phyloP scores from a whole-genome alignment of 92 coral and sea anemone genomes.

The Metridium senile region DNA sequence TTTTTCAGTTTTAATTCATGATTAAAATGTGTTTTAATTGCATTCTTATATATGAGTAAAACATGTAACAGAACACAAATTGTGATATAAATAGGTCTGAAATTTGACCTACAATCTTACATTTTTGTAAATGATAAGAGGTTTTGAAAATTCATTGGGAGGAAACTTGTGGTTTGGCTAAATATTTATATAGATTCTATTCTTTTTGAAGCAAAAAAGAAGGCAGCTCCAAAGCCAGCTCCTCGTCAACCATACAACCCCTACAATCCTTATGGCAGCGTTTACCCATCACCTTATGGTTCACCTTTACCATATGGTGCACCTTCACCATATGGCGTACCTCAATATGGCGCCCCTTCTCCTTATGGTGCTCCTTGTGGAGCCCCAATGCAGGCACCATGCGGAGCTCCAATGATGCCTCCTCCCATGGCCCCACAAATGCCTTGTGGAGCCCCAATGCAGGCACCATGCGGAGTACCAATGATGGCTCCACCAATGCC shows the following conservation, averaged over 20 bases:
- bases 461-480: not conserved
- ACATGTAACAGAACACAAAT: no score
- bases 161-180: no score
- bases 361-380: not conserved
- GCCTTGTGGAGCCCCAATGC: constrained; percentile 1
- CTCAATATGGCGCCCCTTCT: constrained; percentile 1
- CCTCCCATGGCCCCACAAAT: constrained; percentile 8
- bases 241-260: not conserved
- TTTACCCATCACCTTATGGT: not conserved
- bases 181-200: no score
- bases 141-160: no score
- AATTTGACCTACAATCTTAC: no score
- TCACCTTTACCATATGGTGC: not conserved
- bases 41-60: no score
- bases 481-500: not conserved
- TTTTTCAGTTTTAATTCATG: no score
- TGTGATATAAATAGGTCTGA: no score
- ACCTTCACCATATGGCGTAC: constrained; percentile 6
- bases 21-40: no score
- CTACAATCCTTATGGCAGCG: not conserved
- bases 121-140: no score
- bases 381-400: not conserved
- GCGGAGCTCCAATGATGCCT: not conserved
- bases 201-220: not conserved
- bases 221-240: not conserved